Percentiles rank a stretch among this genome's conserved stretches.
Evolutionary conservation across 2,797 vertebrate genomes (phyloP).

Genomic region (Vultur gryphus): DNA sequence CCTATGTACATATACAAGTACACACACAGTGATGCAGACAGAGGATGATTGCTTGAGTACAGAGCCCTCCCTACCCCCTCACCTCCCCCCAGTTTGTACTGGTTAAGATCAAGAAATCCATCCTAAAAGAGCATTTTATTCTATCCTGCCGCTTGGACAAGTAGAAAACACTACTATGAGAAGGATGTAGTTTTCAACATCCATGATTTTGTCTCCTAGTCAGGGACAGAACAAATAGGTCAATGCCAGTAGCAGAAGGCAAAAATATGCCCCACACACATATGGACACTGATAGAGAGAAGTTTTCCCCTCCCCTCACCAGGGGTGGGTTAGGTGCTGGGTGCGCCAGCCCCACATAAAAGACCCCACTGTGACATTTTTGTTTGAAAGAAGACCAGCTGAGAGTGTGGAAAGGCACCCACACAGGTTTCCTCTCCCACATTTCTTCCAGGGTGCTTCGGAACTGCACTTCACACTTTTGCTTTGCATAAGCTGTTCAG

Average conservation of each 20-base stretch:
- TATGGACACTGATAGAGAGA: not conserved
- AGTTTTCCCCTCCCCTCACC: not conserved
- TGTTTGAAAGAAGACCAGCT: not conserved
- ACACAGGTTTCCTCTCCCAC: not conserved
- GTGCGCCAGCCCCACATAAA: not conserved
- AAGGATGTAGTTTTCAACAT: not conserved
- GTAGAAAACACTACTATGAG: not conserved
- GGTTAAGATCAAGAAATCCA: not conserved
- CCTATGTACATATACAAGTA: rapidly evolving
- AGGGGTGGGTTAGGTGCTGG: not conserved
- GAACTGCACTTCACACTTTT: not conserved
- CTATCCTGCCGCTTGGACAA: not conserved
- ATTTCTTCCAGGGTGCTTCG: not conserved
- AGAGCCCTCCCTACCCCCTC: not conserved
- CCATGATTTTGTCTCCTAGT: not conserved
- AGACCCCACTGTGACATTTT: not conserved
- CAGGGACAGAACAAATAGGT: not conserved
- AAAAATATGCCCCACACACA: not conserved
- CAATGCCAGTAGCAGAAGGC: not conserved
- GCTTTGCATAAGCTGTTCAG: not conserved
- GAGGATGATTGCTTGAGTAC: not conserved
- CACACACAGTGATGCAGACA: not conserved
- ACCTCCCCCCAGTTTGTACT: not conserved
- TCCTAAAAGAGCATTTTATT: not conserved
- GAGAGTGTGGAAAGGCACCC: not conserved